phyloP scores from a whole-genome alignment of 2,797 vertebrate genomes.

The Sebastes kiyomatsui region DNA sequence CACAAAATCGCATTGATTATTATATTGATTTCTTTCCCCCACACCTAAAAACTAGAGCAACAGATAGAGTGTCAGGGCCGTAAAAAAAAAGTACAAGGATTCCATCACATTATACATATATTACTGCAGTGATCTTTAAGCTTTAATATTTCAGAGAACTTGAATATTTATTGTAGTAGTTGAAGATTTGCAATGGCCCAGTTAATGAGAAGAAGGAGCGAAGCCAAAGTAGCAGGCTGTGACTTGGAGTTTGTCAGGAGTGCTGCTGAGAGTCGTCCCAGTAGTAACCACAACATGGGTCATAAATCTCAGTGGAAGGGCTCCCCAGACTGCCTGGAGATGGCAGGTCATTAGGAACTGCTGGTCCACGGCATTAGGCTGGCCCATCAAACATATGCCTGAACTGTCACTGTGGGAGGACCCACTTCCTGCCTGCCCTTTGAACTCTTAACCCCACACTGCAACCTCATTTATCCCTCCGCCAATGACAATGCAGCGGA shows the following conservation, averaged over 20 bases:
- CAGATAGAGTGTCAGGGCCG: background rate
- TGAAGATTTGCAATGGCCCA: constrained; percentile 41
- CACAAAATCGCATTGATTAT: background rate
- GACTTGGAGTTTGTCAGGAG: constrained; percentile 47
- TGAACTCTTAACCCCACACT: constrained; percentile 59
- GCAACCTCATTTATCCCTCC: constrained; percentile 48
- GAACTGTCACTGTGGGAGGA: constrained; percentile 64
- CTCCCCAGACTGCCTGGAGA: constrained; percentile 66
- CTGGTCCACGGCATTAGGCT: constrained; percentile 61
- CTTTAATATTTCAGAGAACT: constrained; percentile 16
- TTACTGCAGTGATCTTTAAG: constrained; percentile 16
- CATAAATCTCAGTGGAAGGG: constrained; percentile 78
- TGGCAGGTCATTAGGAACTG: constrained; percentile 77
- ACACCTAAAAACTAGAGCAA: background rate
- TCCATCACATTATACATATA: constrained; percentile 8
- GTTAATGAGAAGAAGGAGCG: constrained; percentile 53
- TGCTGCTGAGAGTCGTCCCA: constrained; percentile 40
- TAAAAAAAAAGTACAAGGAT: constrained; percentile 28
- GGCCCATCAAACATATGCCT: constrained; percentile 66
- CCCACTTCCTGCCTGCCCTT: constrained; percentile 76
- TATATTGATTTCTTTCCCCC: background rate
- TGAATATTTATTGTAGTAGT: constrained; percentile 17
- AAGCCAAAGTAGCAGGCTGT: constrained; percentile 24
- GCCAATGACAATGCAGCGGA: constrained; percentile 27
- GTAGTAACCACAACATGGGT: constrained; percentile 61